phyloP scores from a whole-genome alignment of 2,888 invertebrate genomes.

The Coelinius sp. region DNA sequence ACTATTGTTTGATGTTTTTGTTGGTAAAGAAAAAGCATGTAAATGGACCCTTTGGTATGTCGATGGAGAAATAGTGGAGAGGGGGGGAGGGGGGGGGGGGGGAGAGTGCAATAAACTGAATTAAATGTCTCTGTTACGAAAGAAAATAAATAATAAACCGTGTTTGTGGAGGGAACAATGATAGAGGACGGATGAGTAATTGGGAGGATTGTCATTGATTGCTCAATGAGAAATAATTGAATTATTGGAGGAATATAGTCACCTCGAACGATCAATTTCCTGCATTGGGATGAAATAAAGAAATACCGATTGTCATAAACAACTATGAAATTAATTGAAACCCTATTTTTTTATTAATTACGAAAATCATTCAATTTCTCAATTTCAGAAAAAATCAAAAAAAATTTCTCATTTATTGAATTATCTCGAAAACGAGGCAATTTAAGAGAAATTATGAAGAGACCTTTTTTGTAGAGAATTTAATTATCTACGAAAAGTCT shows the following conservation, averaged over 20 bases:
- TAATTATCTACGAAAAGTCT: neutral
- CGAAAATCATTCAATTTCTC: too few species aligned
- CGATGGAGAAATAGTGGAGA: neutral
- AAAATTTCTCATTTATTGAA: too few species aligned
- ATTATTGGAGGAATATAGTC: too few species aligned
- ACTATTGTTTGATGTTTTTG: neutral
- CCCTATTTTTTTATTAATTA: too few species aligned
- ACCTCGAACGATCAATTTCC: too few species aligned
- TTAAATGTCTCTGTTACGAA: neutral
- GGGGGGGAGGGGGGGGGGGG: too few species aligned
- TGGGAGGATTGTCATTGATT: neutral
- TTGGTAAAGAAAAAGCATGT: neutral
- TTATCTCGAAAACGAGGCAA: neutral
- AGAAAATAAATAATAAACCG: neutral
- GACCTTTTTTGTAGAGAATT: neutral
- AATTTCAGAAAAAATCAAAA: too few species aligned
- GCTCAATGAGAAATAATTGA: neutral
- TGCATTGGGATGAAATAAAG: too few species aligned
- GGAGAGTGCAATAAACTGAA: neutral
- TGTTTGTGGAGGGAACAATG: too few species aligned
- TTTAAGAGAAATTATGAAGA: neutral
- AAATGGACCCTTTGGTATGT: neutral
- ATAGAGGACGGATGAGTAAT: neutral
- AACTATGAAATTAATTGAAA: too few species aligned
- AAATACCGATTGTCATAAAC: too few species aligned